Conservation (phyloP, 2,113 vertebrate species). For the Dryoscopus gambensis region DNA sequence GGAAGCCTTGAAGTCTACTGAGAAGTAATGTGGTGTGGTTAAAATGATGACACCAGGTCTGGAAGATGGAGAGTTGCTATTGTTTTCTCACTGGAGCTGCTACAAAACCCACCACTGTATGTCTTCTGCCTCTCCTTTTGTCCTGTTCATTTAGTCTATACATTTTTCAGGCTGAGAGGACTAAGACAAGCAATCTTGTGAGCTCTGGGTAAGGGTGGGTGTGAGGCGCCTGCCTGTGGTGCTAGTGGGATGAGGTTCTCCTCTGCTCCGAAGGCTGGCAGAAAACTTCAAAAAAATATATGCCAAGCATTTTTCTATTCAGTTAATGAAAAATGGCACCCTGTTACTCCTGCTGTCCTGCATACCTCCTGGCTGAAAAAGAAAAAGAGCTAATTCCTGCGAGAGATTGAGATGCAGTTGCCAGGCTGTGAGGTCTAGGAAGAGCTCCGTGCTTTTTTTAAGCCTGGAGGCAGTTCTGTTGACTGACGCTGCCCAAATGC, state of each 20-base stretch:
- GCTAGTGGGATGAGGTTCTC: rapidly evolving
- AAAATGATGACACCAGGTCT: background rate
- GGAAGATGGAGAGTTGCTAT: background rate
- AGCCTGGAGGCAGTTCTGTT: conserved; percentile 43
- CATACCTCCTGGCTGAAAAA: background rate
- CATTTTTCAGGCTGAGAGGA: background rate
- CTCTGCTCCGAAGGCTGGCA: background rate
- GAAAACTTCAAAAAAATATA: background rate
- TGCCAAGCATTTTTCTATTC: background rate
- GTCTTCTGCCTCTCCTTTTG: background rate
- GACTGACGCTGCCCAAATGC: background rate
- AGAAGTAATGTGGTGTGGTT: background rate
- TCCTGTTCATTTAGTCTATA: background rate
- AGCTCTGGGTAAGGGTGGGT: background rate
- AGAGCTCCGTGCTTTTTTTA: background rate
- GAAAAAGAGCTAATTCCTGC: background rate
- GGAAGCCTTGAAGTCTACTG: background rate
- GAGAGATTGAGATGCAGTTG: background rate
- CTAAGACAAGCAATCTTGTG: background rate
- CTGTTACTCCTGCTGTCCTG: background rate
- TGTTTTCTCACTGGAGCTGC: background rate
- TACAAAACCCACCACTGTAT: background rate
- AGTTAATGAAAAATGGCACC: background rate
- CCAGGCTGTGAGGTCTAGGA: background rate
- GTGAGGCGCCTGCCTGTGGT: background rate